Conservation (phyloP, 2,113 vertebrate species). For the Xenus cinereus region DNA sequence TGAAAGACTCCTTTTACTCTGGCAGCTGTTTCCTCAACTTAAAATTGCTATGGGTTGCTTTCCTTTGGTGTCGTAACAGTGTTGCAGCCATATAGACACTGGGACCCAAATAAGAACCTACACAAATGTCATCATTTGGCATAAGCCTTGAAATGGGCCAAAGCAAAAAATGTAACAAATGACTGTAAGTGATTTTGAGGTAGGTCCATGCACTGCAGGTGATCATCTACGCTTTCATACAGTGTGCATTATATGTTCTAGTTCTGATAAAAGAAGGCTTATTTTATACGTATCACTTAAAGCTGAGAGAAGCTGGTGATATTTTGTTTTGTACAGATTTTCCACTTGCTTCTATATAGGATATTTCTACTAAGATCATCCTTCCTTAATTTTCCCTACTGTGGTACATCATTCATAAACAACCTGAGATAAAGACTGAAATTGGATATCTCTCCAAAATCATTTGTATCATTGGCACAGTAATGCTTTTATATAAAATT, state of each 20-base stretch:
- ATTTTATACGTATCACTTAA: not conserved
- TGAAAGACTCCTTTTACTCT: not conserved
- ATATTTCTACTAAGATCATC: not conserved
- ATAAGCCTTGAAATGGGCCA: not conserved
- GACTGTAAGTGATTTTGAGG: not conserved
- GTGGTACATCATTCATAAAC: not conserved
- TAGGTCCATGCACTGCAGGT: not conserved
- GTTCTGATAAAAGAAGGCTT: not conserved
- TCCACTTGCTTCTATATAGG: not conserved
- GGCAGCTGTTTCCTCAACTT: not conserved
- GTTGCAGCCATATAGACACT: not conserved
- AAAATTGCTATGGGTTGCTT: not conserved
- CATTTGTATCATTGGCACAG: not conserved
- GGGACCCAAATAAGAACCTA: not conserved
- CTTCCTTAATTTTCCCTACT: not conserved
- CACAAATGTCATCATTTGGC: not conserved
- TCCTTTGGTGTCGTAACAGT: not conserved
- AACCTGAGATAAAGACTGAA: not conserved
- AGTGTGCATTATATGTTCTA: not conserved
- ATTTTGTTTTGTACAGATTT: not conserved
- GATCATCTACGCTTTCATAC: not conserved
- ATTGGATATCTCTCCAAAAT: not conserved
- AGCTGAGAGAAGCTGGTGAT: not conserved
- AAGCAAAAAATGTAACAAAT: not conserved
- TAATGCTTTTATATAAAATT: not conserved